These are phyloP conservation scores for Folsomia manolachei DNA, from an alignment of 2,888 invertebrate genomes.

Conservation along the genomic window DNA sequence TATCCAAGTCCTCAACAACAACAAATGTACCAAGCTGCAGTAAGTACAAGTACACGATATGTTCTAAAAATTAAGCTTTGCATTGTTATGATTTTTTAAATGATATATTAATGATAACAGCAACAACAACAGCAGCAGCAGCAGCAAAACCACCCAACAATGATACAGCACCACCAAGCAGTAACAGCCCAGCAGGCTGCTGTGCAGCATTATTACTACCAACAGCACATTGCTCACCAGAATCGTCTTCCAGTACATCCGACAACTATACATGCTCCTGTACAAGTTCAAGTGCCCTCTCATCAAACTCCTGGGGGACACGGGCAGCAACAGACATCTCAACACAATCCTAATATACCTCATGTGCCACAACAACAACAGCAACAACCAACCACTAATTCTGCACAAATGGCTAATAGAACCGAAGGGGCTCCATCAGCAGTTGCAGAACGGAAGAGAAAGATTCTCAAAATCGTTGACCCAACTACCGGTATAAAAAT, in stretches of 20 bases:
- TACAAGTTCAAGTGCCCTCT: slow-evolving; percentile 31
- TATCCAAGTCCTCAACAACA: slow-evolving; percentile 20
- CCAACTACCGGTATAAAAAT: slow-evolving; percentile 54
- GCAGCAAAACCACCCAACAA: neutral
- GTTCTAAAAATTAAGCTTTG: neutral
- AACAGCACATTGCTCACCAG: neutral
- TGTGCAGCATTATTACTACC: neutral
- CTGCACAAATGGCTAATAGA: slow-evolving; percentile 19
- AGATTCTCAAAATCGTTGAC: slow-evolving; percentile 57
- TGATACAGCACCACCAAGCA: slow-evolving; percentile 2
- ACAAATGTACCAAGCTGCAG: slow-evolving; percentile 22
- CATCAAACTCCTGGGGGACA: slow-evolving; percentile 26
- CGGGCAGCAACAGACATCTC: slow-evolving; percentile 31
- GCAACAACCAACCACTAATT: slow-evolving; percentile 29
- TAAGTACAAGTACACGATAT: neutral
- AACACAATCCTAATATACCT: slow-evolving; percentile 24
- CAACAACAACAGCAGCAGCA: too few species aligned
- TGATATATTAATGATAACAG: too few species aligned
- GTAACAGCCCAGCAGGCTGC: neutral
- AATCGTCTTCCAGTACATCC: slow-evolving; percentile 15
- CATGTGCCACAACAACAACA: slow-evolving; percentile 25
- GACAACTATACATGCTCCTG: neutral
- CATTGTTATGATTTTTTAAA: too few species aligned
- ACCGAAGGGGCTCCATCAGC: slow-evolving; percentile 42
- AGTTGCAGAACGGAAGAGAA: slow-evolving; percentile 53